Evolutionary conservation across 2,797 vertebrate species (phyloP).

Genomic region (Tragopan temminckii): DNA sequence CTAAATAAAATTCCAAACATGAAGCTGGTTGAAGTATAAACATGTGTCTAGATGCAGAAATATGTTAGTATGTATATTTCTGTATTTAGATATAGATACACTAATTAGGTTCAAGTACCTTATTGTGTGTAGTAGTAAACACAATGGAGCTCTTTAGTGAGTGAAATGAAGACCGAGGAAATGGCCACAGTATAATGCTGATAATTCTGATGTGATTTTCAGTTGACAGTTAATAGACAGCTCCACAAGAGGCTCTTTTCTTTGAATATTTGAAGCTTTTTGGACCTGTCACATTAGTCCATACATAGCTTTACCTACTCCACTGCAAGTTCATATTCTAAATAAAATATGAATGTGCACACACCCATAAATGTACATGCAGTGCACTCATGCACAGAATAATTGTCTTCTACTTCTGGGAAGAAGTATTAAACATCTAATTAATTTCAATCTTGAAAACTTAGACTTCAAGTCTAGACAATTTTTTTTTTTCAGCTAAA

Average conservation of each 20-base stretch:
- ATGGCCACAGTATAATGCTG: conserved; percentile 7
- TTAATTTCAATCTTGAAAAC: not conserved
- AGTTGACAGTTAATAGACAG: conserved; percentile 2
- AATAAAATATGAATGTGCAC: not conserved
- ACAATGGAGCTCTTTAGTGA: conserved; percentile 48
- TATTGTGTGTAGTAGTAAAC: conserved; percentile 34
- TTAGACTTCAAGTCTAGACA: not conserved
- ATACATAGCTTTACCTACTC: not conserved
- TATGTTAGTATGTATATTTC: not conserved
- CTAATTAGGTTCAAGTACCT: not conserved
- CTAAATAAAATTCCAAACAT: not conserved
- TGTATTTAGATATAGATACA: not conserved
- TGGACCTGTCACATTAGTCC: not conserved
- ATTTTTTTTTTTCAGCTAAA: not conserved
- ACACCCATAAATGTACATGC: not conserved
- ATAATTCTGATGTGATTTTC: conserved; percentile 13
- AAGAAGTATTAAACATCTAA: not conserved
- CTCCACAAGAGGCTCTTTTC: not conserved
- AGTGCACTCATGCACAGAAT: not conserved
- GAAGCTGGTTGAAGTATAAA: not conserved
- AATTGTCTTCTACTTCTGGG: not conserved
- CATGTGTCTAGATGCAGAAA: not conserved
- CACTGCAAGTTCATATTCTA: not conserved
- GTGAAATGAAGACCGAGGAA: conserved; percentile 33
- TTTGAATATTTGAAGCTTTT: not conserved